Evolutionary conservation across 1,140 invertebrate species (phyloP).

Genomic region (Brachionus asplanchnoidis): DNA sequence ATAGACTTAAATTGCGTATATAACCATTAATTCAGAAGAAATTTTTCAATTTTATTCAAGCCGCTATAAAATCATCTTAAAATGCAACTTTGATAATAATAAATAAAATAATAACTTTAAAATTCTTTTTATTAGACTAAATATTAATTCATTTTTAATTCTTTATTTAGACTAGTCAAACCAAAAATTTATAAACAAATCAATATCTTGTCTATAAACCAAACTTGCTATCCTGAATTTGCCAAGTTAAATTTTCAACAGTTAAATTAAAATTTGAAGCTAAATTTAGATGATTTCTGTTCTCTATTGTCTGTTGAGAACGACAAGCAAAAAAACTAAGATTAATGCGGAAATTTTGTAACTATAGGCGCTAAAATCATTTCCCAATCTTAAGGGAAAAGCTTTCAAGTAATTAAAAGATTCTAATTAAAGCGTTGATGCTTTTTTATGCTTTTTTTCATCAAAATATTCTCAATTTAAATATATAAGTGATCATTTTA

Average conservation of each 20-base stretch:
- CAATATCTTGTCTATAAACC: not conserved
- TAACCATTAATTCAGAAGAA: not conserved
- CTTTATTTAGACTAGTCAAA: not conserved
- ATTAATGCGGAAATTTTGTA: not conserved
- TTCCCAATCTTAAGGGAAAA: slow-evolving; percentile 6
- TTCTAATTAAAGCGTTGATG: not conserved
- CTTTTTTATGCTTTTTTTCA: not conserved
- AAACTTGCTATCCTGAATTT: not conserved
- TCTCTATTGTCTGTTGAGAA: not conserved
- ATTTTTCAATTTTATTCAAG: not conserved
- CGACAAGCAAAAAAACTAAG: not conserved
- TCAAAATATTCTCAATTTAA: not conserved
- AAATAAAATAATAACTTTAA: not conserved
- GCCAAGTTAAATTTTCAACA: not conserved
- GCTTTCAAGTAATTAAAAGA: slow-evolving; percentile 4
- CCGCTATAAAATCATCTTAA: too few relatives aligned
- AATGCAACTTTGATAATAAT: not conserved
- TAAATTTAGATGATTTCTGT: not conserved
- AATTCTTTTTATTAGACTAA: not conserved
- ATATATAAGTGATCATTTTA: not conserved
- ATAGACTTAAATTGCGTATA: not conserved
- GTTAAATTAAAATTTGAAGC: not conserved
- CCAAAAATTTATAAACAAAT: not conserved
- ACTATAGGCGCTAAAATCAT: not conserved
- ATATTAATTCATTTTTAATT: not conserved